Percentiles rank a stretch among this genome's conserved stretches.
Evolutionary conservation across 2,888 invertebrate species (phyloP).

Genomic region (Amphipyra berbera): DNA sequence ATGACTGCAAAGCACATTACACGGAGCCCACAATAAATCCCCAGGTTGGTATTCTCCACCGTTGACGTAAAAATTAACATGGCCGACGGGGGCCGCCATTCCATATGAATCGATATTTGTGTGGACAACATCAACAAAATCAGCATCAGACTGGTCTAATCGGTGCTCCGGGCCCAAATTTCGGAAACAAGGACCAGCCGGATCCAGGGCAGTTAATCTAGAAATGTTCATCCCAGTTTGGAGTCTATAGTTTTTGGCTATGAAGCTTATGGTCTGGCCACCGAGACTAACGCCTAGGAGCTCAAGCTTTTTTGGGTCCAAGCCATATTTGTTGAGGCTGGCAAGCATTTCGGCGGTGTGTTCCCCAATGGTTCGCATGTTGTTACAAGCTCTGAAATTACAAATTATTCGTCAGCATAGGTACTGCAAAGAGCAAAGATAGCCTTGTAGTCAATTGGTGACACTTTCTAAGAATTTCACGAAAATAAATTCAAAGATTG

Average conservation of each 20-base stretch:
- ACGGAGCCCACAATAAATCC: conserved; percentile 65
- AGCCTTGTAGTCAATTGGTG: too few relatives aligned
- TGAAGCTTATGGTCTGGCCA: conserved; percentile 76
- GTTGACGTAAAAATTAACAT: conserved; percentile 80
- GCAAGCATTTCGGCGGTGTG: conserved; percentile 75
- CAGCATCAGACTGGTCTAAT: conserved; percentile 76
- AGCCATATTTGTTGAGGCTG: conserved; percentile 68
- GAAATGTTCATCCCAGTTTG: conserved; percentile 73
- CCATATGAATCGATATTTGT: conserved; percentile 81
- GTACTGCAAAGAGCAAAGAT: conserved; percentile 63
- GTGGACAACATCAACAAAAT: conserved; percentile 74
- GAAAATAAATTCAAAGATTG: too few relatives aligned
- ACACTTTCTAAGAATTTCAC: too few relatives aligned
- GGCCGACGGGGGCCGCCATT: conserved; percentile 78
- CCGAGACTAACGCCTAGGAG: conserved; percentile 78
- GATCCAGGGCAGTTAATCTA: conserved; percentile 74
- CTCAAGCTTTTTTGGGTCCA: conserved; percentile 75
- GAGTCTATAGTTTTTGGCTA: conserved; percentile 72
- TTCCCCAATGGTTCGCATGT: conserved; percentile 70
- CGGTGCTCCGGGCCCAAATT: conserved; percentile 74
- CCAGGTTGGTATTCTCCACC: conserved; percentile 79
- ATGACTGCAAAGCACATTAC: conserved; percentile 70
- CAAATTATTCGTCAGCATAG: background rate
- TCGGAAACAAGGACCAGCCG: conserved; percentile 80
- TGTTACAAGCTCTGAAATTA: conserved; percentile 74